Percentiles rank a stretch among this genome's conserved stretches.
phyloP scores from a whole-genome alignment of 2,797 vertebrate genomes.

The Florisuga fusca region DNA sequence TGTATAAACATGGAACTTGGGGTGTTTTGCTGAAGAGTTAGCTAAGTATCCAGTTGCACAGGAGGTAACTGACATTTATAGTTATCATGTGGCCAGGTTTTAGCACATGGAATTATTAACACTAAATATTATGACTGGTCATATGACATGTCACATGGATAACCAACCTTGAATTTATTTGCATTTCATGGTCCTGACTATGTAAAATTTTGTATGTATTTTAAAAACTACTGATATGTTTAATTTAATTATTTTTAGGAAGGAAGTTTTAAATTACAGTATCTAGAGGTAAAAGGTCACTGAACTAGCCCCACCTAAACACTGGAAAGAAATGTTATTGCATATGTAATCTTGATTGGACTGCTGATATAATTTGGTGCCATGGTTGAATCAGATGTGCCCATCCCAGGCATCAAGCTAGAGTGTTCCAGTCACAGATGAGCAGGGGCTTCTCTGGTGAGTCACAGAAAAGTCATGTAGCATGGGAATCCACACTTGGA shows the following conservation, averaged over 20 bases:
- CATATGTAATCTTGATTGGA: not conserved
- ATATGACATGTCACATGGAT: not conserved
- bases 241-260: not conserved
- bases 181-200: not conserved
- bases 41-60: not conserved
- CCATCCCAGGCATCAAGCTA: accelerated
- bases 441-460: not conserved
- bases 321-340: not conserved
- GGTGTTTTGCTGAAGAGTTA: not conserved
- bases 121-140: not conserved
- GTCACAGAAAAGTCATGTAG: not conserved
- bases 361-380: not conserved
- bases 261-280: not conserved
- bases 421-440: not conserved
- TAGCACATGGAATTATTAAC: not conserved
- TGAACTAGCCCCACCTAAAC: not conserved
- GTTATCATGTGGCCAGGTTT: not conserved
- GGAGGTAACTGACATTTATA: not conserved
- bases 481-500: accelerated
- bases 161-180: not conserved
- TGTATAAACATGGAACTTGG: not conserved
- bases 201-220: not conserved
- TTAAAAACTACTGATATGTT: not conserved
- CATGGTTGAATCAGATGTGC: not conserved
- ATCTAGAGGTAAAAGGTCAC: not conserved